A percentile compares a stretch with the other conserved stretches of the same genome.
Evolutionary conservation across 2,888 invertebrate genomes (phyloP).

Genomic region (Mythimna albipuncta): DNA sequence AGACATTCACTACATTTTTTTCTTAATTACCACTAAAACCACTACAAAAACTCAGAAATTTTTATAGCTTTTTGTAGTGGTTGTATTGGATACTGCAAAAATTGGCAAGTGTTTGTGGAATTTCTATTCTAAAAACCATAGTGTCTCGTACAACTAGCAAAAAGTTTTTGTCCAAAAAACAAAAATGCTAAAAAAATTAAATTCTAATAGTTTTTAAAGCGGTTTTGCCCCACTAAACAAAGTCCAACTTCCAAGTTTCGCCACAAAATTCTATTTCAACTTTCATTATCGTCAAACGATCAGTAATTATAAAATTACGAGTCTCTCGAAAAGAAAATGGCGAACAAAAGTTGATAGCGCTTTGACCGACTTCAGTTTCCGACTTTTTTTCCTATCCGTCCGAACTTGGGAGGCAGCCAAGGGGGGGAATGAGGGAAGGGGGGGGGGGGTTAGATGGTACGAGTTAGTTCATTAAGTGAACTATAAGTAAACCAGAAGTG

Average conservation of each 20-base stretch:
- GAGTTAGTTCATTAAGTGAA: constrained; percentile 64
- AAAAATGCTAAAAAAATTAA: not conserved
- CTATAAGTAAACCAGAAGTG: constrained; percentile 57
- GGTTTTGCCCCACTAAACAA: not conserved
- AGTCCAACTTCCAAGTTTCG: not conserved
- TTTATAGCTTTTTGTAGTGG: too few relatives aligned
- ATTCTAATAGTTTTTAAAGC: not conserved
- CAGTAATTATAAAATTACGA: constrained; percentile 47
- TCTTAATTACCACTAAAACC: too few relatives aligned
- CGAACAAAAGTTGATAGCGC: constrained; percentile 42
- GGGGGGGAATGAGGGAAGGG: not conserved
- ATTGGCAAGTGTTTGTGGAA: not conserved
- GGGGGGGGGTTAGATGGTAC: constrained; percentile 29
- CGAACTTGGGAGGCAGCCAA: constrained; percentile 59
- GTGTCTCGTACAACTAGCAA: too few relatives aligned
- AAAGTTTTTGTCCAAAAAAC: not conserved
- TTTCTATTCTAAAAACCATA: too few relatives aligned
- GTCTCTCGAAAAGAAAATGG: constrained; percentile 36
- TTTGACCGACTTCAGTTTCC: constrained; percentile 47
- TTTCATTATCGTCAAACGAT: constrained; percentile 8
- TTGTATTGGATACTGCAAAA: not conserved
- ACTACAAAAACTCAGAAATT: too few relatives aligned
- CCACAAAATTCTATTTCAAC: constrained; percentile 13
- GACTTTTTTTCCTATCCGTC: constrained; percentile 48
- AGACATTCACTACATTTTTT: too few relatives aligned